Conservation (phyloP, 2,888 invertebrate genomes). For the Sarcophaga caerulescens region DNA sequence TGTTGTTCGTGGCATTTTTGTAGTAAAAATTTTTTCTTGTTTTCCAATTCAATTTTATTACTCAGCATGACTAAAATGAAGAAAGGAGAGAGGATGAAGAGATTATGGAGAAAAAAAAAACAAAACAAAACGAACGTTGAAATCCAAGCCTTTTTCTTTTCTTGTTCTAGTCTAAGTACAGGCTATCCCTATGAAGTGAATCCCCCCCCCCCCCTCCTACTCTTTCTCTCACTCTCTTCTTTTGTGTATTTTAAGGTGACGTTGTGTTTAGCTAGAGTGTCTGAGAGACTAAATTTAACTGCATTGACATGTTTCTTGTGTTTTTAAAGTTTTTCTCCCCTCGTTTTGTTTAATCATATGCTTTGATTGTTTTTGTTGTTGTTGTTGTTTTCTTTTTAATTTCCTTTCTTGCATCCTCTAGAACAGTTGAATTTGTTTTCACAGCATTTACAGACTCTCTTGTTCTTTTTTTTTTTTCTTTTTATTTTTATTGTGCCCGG, state of each 20-base stretch:
- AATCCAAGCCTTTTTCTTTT: constrained; percentile 38
- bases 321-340: constrained; percentile 28
- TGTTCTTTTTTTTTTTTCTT: neutral
- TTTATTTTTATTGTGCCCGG: constrained; percentile 31
- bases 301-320: constrained; percentile 52
- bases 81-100: neutral
- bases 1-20: neutral
- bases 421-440: neutral
- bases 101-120: neutral
- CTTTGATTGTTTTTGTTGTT: constrained; percentile 9
- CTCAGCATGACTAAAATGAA: neutral
- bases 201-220: no score
- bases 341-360: neutral
- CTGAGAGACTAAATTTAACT: constrained; percentile 47
- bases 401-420: constrained; percentile 47
- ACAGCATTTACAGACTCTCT: neutral
- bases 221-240: constrained; percentile 22
- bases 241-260: constrained; percentile 13
- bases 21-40: neutral
- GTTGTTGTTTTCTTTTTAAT: constrained; percentile 42
- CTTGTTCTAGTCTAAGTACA: constrained; percentile 1
- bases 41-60: neutral
- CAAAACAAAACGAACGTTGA: constrained; percentile 26
- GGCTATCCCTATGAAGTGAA: constrained; percentile 20
- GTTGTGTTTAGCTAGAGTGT: constrained; percentile 24